A percentile compares a stretch with the other conserved stretches of the same genome.
These are phyloP conservation scores for Speoplatyrhinus poulsoni DNA, from an alignment of 2,113 vertebrate genomes.

Conservation along the genomic window DNA sequence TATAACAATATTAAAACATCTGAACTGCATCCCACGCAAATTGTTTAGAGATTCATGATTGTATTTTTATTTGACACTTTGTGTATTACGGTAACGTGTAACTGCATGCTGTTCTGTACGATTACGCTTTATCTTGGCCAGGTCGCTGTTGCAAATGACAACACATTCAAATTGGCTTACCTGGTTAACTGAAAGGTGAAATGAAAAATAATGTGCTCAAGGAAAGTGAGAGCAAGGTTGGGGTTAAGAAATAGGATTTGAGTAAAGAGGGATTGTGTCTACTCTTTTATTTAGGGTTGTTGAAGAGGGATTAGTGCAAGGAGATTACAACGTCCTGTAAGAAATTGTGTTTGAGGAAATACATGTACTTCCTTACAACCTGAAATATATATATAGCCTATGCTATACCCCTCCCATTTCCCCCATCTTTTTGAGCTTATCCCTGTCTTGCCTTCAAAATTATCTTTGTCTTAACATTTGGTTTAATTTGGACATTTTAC, in stretches of 20 bases:
- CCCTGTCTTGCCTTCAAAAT: conserved; percentile 2
- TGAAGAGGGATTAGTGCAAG: conserved; percentile 68
- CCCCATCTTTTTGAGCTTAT: conserved; percentile 2
- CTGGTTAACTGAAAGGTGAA: too few species aligned
- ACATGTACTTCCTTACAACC: conserved; percentile 36
- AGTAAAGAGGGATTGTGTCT: conserved; percentile 72
- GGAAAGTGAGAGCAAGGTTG: conserved; percentile 56
- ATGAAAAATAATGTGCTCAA: not conserved
- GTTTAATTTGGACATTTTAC: not conserved
- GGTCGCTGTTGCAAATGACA: too few species aligned
- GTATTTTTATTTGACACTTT: too few species aligned
- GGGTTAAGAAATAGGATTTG: conserved; percentile 78
- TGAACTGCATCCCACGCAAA: conserved; percentile 21
- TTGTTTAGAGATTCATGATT: too few species aligned
- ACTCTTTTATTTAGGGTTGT: conserved; percentile 67
- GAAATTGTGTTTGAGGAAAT: conserved; percentile 64
- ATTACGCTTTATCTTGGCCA: too few species aligned
- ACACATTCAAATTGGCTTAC: too few species aligned
- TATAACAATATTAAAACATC: not conserved
- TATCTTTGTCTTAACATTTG: conserved; percentile 12
- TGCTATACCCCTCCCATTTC: not conserved
- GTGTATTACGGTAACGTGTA: too few species aligned
- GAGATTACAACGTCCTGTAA: conserved; percentile 71
- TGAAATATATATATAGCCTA: conserved; percentile 12
- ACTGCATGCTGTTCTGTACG: too few species aligned